Evolutionary conservation across 2,888 invertebrate genomes (phyloP).

Genomic region (Idaea dimidiata): DNA sequence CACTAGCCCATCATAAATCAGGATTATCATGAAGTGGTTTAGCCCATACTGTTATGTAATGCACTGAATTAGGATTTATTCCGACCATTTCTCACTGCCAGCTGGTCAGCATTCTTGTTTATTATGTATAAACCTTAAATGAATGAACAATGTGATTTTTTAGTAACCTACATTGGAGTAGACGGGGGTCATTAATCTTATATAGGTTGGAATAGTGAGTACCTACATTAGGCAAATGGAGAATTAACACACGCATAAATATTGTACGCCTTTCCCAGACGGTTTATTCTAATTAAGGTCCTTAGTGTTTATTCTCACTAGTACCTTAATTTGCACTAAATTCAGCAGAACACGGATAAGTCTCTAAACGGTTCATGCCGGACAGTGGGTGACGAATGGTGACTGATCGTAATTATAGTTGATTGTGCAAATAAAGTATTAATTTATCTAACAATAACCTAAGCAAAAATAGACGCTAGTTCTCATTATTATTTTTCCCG

Average conservation of each 20-base stretch:
- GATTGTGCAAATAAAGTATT: too few relatives aligned
- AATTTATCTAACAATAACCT: too few relatives aligned
- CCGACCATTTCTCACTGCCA: constrained; percentile 47
- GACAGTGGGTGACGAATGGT: too few relatives aligned
- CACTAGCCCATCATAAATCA: constrained; percentile 42
- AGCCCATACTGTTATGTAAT: constrained; percentile 46
- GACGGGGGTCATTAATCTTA: neutral
- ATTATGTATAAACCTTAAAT: constrained; percentile 37
- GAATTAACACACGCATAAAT: neutral
- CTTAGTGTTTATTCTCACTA: too few relatives aligned
- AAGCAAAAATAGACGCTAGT: too few relatives aligned
- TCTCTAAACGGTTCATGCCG: too few relatives aligned
- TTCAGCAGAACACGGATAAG: too few relatives aligned
- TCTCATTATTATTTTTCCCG: too few relatives aligned
- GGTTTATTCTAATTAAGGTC: neutral
- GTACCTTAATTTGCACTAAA: too few relatives aligned
- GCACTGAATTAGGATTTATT: constrained; percentile 59
- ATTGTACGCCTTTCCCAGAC: neutral
- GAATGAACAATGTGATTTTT: neutral
- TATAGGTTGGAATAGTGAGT: neutral
- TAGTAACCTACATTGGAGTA: neutral
- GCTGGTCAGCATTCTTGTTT: constrained; percentile 39
- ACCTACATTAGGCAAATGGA: neutral
- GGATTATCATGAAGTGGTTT: constrained; percentile 44
- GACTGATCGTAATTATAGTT: too few relatives aligned